Evolutionary conservation across 2,113 vertebrate genomes (phyloP).

Genomic region (Pseudorasbora parva): DNA sequence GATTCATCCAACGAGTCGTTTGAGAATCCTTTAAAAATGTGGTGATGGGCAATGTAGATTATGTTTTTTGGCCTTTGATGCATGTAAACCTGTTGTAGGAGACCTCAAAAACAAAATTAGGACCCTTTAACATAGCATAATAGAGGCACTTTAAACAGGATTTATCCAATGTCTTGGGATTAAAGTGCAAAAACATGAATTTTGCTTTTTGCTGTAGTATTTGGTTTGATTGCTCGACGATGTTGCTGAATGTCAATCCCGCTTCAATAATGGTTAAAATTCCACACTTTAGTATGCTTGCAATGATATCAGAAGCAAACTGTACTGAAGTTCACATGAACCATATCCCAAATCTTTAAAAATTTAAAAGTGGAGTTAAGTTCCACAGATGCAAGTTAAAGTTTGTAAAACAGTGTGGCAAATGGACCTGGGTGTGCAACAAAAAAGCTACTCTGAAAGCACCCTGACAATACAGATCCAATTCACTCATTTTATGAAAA

Average conservation of each 20-base stretch:
- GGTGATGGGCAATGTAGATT: no score
- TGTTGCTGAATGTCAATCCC: background rate
- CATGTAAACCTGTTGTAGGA: no score
- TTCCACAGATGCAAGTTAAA: background rate
- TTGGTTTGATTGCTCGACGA: background rate
- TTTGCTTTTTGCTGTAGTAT: background rate
- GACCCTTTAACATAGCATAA: no score
- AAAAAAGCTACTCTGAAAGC: background rate
- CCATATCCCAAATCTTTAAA: no score
- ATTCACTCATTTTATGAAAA: background rate
- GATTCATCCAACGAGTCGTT: no score
- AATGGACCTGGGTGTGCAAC: background rate
- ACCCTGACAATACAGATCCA: background rate
- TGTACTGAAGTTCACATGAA: background rate
- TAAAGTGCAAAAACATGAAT: background rate
- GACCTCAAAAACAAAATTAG: no score
- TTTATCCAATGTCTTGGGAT: background rate
- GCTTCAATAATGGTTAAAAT: background rate
- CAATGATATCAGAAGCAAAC: no score
- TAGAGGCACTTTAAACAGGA: background rate
- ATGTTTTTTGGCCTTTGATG: no score
- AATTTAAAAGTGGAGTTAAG: background rate
- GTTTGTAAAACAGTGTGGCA: background rate
- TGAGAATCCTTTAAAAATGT: no score
- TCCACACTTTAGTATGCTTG: no score